These are phyloP conservation scores for Aleiodes testaceus DNA, from an alignment of 2,888 invertebrate genomes.

Conservation along the genomic window DNA sequence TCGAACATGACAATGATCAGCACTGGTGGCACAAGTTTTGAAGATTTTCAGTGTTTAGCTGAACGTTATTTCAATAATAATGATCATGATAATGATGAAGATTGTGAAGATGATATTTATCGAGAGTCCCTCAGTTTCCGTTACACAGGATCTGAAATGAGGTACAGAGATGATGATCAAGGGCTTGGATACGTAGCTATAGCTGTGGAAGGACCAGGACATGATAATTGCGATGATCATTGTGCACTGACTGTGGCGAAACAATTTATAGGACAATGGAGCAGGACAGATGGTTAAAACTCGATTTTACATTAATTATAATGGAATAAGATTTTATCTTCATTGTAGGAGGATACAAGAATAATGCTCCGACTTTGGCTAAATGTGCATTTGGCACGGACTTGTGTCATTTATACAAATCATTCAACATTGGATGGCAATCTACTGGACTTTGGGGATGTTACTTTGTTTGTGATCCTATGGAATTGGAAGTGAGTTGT, in stretches of 20 bases:
- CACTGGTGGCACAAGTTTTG: constrained; percentile 55
- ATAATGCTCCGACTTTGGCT: constrained; percentile 66
- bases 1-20: constrained; percentile 56
- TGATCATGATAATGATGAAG: constrained; percentile 5
- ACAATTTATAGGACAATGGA: constrained; percentile 72
- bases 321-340: no score
- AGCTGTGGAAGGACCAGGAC: constrained; percentile 74
- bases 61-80: constrained; percentile 49
- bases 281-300: constrained; percentile 60
- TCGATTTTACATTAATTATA: background rate
- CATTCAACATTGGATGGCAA: constrained; percentile 73
- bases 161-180: constrained; percentile 73
- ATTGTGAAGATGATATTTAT: background rate
- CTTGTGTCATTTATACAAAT: constrained; percentile 71
- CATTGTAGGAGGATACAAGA: constrained; percentile 60
- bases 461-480: constrained; percentile 69
- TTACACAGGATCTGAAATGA: constrained; percentile 61
- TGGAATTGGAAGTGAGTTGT: constrained; percentile 56
- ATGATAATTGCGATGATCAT: constrained; percentile 65
- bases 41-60: constrained; percentile 50
- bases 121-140: background rate
- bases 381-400: constrained; percentile 56
- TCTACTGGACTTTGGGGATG: constrained; percentile 75
- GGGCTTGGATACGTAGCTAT: constrained; percentile 73
- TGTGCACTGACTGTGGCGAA: constrained; percentile 69